A percentile compares a stretch with the other conserved stretches of the same genome.
phyloP scores from a whole-genome alignment of 2,888 invertebrate genomes.

The Eulithis testata region DNA sequence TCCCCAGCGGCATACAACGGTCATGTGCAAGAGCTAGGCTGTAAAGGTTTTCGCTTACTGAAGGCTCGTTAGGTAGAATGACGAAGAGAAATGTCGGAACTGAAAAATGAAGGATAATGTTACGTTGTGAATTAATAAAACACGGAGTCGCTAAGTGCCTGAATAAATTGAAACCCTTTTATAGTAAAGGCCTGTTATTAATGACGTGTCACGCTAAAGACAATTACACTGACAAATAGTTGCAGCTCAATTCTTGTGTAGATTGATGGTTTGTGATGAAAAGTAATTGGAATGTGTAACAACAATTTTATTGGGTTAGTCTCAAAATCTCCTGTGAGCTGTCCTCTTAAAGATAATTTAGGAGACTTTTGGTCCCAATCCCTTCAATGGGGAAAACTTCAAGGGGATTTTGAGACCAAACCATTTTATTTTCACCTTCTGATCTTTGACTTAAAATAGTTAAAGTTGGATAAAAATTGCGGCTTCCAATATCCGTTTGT shows the following conservation, averaged over 20 bases:
- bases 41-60: slow-evolving; percentile 28
- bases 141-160: slow-evolving; percentile 31
- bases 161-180: slow-evolving; percentile 34
- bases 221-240: slow-evolving; percentile 23
- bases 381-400: too few relatives aligned
- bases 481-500: too few relatives aligned
- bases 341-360: too few relatives aligned
- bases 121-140: slow-evolving; percentile 34
- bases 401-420: too few relatives aligned
- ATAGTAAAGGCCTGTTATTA: slow-evolving; percentile 24
- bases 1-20: neutral
- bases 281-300: too few relatives aligned
- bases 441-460: too few relatives aligned
- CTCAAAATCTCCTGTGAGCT: too few relatives aligned
- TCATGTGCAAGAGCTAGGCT: slow-evolving; percentile 8
- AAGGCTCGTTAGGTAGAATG: slow-evolving; percentile 37
- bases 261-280: neutral
- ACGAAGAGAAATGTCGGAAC: slow-evolving; percentile 35
- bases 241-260: slow-evolving; percentile 6
- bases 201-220: slow-evolving; percentile 18
- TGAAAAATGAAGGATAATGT: slow-evolving; percentile 32
- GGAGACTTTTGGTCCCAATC: too few relatives aligned
- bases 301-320: too few relatives aligned
- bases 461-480: too few relatives aligned
- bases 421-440: too few relatives aligned